A percentile compares a stretch with the other conserved stretches of the same genome.
Conservation (phyloP, 1,140 invertebrate genomes). For the Nymphalis io region DNA sequence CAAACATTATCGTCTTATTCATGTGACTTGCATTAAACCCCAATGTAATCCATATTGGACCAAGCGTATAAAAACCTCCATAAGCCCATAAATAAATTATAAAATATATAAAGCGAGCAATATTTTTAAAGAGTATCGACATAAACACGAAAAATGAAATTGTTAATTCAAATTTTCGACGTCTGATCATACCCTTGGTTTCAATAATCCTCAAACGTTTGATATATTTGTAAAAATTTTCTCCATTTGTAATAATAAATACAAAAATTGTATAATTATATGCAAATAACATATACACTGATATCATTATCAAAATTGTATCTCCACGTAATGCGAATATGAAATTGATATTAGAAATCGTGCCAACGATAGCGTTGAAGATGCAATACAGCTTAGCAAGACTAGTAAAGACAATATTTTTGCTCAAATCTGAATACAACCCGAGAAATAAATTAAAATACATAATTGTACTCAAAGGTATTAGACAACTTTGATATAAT, state of each 20-base stretch:
- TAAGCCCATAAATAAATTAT: neutral
- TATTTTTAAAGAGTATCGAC: neutral
- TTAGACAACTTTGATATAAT: too few relatives aligned
- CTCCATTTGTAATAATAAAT: neutral
- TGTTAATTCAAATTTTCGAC: neutral
- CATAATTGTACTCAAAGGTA: neutral
- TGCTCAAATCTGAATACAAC: neutral
- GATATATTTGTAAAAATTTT: neutral
- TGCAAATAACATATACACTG: neutral
- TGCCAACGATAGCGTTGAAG: neutral
- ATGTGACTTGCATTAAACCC: conserved; percentile 11
- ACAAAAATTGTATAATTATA: neutral
- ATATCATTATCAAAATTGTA: neutral
- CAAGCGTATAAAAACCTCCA: neutral
- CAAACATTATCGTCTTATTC: conserved; percentile 27
- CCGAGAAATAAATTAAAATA: neutral
- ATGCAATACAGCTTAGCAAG: neutral
- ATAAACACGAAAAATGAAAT: neutral
- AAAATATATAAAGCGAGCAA: neutral
- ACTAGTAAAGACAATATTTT: neutral
- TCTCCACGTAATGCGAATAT: neutral
- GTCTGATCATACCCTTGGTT: neutral
- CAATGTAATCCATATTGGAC: too few relatives aligned
- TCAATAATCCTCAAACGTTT: neutral
- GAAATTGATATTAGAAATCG: neutral